These are phyloP conservation scores for Melieria omissa DNA, from an alignment of 2,888 invertebrate genomes.

Conservation along the genomic window DNA sequence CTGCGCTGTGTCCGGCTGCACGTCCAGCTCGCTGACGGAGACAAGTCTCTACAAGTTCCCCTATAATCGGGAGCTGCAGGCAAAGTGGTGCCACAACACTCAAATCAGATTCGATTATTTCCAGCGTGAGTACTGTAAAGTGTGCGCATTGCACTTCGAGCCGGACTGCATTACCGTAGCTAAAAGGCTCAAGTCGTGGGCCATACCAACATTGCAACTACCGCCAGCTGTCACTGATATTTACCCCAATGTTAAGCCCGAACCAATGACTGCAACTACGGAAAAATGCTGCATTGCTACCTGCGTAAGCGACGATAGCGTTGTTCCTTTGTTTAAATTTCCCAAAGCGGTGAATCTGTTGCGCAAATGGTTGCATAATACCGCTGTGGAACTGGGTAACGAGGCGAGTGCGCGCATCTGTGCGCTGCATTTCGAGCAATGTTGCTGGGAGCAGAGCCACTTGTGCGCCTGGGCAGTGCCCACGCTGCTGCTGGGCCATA, in stretches of 20 bases:
- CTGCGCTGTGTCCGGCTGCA: constrained; percentile 50
- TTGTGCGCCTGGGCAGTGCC: constrained; percentile 57
- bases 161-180: constrained; percentile 39
- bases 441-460: constrained; percentile 44
- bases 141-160: constrained; percentile 54
- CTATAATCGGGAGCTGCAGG: constrained; percentile 44
- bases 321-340: constrained; percentile 43
- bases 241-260: background rate
- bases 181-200: constrained; percentile 50
- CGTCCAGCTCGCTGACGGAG: constrained; percentile 20
- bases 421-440: constrained; percentile 38
- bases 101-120: constrained; percentile 42
- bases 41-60: constrained; percentile 50
- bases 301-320: constrained; percentile 22
- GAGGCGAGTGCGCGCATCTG: constrained; percentile 38
- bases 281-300: constrained; percentile 36
- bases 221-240: constrained; percentile 42
- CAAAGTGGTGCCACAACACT: constrained; percentile 55
- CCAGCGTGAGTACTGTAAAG: constrained; percentile 48
- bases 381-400: constrained; percentile 23
- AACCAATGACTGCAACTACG: constrained; percentile 11
- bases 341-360: constrained; percentile 46
- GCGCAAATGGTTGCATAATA: constrained; percentile 52
- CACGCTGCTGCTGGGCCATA: constrained; percentile 55
- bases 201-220: constrained; percentile 51